Base-by-base conservation (phyloP, 1,140 invertebrate genomes). In the Muscidifurax raptorellus region DNA sequence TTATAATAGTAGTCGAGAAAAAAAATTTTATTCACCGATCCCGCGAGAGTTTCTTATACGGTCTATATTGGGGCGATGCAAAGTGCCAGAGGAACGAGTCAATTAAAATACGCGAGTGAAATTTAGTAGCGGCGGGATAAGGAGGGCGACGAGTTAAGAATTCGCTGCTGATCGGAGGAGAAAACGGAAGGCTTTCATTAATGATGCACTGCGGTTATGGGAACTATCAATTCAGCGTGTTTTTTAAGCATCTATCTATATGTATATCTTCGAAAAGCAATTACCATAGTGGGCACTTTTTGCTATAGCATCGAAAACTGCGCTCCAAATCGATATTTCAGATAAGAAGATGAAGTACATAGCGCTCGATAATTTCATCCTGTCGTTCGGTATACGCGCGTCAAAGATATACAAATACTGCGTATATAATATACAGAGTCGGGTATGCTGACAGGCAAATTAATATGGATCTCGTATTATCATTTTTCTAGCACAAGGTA, bases 31-130 rank as follows among this genome's bases (percentile, higher is more conserved):
- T n/a, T n/a, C n/a, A n/a, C n/a, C n/a, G n/a, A n/a, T n/a, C n/a
- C n/a, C n/a, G n/a, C n/a, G n/a, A n/a, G n/a, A 36, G 36, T 7
- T 36, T 36, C 36, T 36, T 36, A 36, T 36, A 36, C 36, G 36
- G 7, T 12, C 9, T 40, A 10, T 40, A 10, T 40, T 40, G 36
- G 0, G 36, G 10, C 10, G 27, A 69, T 69, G 28, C 18, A 9
- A 22, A 12, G 32, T 40, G 1, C 0, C 15, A 36, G 74, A 76
- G 36, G 22, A 77, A 25, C 36, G 10, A 30, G 40, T 77, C 40
- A 77, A 77, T 59, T 77, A 77, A 18, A 77, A 77, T 27, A 30
- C 10, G 10, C 36, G n/a, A 27, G 75, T n/a, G 36, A n/a, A 77
- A 52, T 52, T 77, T 27, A 52, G 6, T 12, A 40, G 9, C 10